phyloP scores from a whole-genome alignment of 2,797 vertebrate genomes.

The Clarias laeviceps region DNA sequence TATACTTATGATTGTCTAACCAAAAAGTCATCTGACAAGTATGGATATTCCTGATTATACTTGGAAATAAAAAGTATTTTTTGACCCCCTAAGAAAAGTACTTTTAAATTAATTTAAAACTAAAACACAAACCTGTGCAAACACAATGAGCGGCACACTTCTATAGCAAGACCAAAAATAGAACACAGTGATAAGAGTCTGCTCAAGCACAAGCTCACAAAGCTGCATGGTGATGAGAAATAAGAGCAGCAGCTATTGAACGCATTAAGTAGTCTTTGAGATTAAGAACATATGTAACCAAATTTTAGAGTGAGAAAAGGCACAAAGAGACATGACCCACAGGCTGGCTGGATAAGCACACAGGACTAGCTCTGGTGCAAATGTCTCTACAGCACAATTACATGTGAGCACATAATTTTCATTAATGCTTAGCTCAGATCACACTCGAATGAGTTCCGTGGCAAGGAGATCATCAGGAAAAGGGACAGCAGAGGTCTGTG shows the following conservation, averaged over 20 bases:
- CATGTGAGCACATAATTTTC: slow-evolving; percentile 35
- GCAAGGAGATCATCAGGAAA: slow-evolving; percentile 31
- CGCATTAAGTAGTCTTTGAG: slow-evolving; percentile 28
- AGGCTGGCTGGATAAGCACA: slow-evolving; percentile 51
- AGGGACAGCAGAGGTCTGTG: slow-evolving; percentile 35
- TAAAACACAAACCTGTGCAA: slow-evolving; percentile 38
- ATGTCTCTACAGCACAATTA: slow-evolving; percentile 44
- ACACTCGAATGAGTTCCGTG: slow-evolving; percentile 45
- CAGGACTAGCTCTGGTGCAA: slow-evolving; percentile 41
- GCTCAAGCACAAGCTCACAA: slow-evolving; percentile 45
- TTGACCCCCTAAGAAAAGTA: slow-evolving; percentile 1
- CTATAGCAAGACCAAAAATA: slow-evolving; percentile 73
- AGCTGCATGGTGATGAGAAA: slow-evolving; percentile 45
- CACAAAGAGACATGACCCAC: slow-evolving; percentile 78
- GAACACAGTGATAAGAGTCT: slow-evolving; percentile 52
- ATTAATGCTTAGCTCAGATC: slow-evolving; percentile 41
- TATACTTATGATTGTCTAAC: slow-evolving; percentile 77
- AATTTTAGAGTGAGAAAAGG: slow-evolving; percentile 69
- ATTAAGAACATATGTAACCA: slow-evolving; percentile 25
- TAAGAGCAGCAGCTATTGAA: slow-evolving; percentile 31
- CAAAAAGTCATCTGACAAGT: slow-evolving; percentile 76
- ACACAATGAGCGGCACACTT: slow-evolving; percentile 38
- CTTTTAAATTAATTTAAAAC: slow-evolving; percentile 34
- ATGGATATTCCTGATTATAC: slow-evolving; percentile 66
- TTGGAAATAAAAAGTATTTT: neutral